Base-by-base conservation (phyloP, 2,113 vertebrate genomes). In the Phalacrocorax brasilianus region DNA sequence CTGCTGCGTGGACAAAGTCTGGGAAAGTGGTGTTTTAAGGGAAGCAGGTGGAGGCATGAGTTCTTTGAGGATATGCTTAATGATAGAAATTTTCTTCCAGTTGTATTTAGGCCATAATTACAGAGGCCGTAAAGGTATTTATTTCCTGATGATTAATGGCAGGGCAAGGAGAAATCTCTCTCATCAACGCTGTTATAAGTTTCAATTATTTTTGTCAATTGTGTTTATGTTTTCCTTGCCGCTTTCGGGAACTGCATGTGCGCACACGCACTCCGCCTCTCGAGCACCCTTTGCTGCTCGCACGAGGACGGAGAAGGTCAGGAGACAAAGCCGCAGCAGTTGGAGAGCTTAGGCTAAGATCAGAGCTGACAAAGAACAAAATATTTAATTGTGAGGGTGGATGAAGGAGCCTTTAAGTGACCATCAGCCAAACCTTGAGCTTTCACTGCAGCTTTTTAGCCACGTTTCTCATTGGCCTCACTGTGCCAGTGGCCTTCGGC, bases 161-260 rank as follows among this genome's bases (percentile, higher is more conserved):
- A 30, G 95, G 68, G 85, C 93, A 90, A 95, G 91, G 73, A 94
- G 85, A 90, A 81, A 96, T 81, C 45, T 71, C 76, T 95, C 93
- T 71, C 95, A 63, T 77, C 93, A 84, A 21, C 5, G 1, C 56
- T 52, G 70, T 65, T 61, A 14, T 11, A 78, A 81, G 74, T 93
- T 91, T 89, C 91, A 85, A 72, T 95, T 97, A 85, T 59, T 89
- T 89, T 76, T 62, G 45, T 61, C 67, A 94, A 90, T 93, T 58
- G 85, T 90, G 85, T 83, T 94, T 89, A 63, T 68, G 82, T 91
- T 93, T 92, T 90, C 70, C 61, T 89, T 72, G 87, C 49, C 78
- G 78, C 67, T 93, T 74, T 78, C 4, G 24, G 94, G 78, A 87
- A 52, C 71, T 45, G 93, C 89, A 58, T 1, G 4, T 53, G 71